These are phyloP conservation scores for Mola mola DNA, from an alignment of 2,113 vertebrate species.

Conservation along the genomic window DNA sequence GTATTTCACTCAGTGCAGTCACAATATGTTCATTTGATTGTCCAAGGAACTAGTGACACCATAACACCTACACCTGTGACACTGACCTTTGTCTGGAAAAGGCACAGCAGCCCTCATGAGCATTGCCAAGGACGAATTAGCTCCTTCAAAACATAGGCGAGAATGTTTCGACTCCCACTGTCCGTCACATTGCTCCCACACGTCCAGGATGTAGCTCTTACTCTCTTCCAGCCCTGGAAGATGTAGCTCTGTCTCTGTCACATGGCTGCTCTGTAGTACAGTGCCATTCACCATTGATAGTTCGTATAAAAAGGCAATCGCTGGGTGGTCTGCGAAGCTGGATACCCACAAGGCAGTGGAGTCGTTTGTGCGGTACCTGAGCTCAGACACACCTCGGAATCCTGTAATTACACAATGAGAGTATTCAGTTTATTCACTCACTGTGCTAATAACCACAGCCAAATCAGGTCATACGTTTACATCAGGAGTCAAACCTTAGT, in stretches of 20 bases:
- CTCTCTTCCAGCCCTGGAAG: slow-evolving; percentile 46
- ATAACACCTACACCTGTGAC: background rate
- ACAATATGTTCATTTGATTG: background rate
- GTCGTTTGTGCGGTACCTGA: slow-evolving; percentile 57
- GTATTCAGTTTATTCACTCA: too few species aligned
- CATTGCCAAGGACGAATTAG: background rate
- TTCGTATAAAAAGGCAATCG: slow-evolving; percentile 48
- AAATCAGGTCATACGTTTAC: too few species aligned
- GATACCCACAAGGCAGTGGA: slow-evolving; percentile 58
- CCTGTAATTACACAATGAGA: too few species aligned
- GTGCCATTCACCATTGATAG: slow-evolving; percentile 54
- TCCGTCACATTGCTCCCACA: slow-evolving; percentile 70
- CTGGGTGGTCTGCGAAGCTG: background rate
- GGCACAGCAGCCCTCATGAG: slow-evolving; percentile 1
- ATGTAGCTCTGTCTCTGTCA: slow-evolving; percentile 28
- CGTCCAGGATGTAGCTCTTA: slow-evolving; percentile 55
- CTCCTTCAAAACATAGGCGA: slow-evolving; percentile 36
- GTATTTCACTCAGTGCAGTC: background rate
- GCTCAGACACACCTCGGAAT: slow-evolving; percentile 55
- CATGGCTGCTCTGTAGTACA: slow-evolving; percentile 11
- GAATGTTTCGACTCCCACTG: slow-evolving; percentile 24
- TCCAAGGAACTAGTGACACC: too few species aligned
- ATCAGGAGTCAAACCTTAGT: too few species aligned
- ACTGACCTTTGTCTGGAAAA: slow-evolving; percentile 33
- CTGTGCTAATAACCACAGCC: too few species aligned